A percentile compares a stretch with the other conserved stretches of the same genome.
Conservation (phyloP, 2,888 invertebrate genomes). For the Aphodius sticticus region DNA sequence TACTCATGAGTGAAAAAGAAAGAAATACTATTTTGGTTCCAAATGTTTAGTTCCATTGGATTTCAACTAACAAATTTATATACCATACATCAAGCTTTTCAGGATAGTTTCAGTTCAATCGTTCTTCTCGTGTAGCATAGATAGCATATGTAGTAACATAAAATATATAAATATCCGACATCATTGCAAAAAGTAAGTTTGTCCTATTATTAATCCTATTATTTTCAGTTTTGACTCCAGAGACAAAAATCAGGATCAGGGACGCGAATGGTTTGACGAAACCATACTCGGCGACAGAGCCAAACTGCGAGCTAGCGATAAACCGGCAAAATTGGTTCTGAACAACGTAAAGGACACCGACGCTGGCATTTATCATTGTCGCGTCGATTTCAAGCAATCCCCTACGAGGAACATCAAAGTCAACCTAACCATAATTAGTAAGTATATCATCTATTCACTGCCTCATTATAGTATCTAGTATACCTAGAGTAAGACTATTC, state of each 20-base stretch:
- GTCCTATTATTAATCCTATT: neutral
- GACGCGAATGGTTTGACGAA: constrained; percentile 84
- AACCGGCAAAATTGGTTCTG: constrained; percentile 78
- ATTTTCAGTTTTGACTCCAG: constrained; percentile 75
- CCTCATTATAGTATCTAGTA: neutral
- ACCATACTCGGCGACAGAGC: constrained; percentile 77
- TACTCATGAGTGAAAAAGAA: too few relatives aligned
- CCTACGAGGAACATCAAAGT: constrained; percentile 88
- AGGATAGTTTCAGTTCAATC: too few relatives aligned
- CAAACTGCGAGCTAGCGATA: constrained; percentile 77
- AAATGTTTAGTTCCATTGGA: too few relatives aligned
- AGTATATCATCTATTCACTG: constrained; percentile 61
- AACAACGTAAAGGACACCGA: constrained; percentile 78
- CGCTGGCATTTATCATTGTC: constrained; percentile 84
- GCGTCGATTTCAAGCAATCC: constrained; percentile 90
- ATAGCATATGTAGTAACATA: too few relatives aligned
- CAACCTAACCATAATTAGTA: constrained; percentile 89
- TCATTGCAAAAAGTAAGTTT: too few relatives aligned
- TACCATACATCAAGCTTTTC: too few relatives aligned
- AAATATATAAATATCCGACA: too few relatives aligned
- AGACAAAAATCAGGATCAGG: constrained; percentile 74
- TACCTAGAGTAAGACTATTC: neutral
- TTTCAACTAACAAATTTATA: too few relatives aligned
- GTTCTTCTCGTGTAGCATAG: too few relatives aligned
- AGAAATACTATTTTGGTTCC: too few relatives aligned